phyloP scores from a whole-genome alignment of 2,888 invertebrate species.

The Proisotoma minuta region DNA sequence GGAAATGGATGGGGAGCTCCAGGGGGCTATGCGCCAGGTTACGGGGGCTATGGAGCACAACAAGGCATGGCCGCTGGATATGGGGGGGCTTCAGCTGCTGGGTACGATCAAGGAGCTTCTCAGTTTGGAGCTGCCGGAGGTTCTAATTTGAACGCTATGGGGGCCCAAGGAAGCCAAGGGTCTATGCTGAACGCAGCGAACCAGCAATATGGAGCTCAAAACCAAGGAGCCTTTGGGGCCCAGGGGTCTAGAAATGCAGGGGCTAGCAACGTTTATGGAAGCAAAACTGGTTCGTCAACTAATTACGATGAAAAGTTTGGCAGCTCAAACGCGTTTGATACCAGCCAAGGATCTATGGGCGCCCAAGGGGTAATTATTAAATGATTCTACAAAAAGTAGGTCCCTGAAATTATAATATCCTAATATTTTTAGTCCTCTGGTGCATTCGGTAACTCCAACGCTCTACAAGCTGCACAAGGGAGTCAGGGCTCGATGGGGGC shows the following conservation, averaged over 20 bases:
- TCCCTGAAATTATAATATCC: background rate
- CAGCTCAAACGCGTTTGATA: slow-evolving; percentile 25
- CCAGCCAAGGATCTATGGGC: slow-evolving; percentile 17
- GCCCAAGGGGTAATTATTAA: slow-evolving; percentile 13
- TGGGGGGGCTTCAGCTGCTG: background rate
- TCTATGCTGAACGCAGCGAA: background rate
- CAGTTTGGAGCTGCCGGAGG: slow-evolving; percentile 7
- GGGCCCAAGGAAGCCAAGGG: slow-evolving; percentile 25
- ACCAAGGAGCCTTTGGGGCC: slow-evolving; percentile 22
- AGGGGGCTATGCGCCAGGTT: background rate
- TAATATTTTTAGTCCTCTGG: slow-evolving; percentile 5
- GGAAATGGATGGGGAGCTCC: background rate
- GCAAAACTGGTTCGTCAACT: slow-evolving; percentile 16
- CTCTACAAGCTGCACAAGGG: slow-evolving; percentile 31
- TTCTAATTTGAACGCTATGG: slow-evolving; percentile 15
- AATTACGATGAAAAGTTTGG: slow-evolving; percentile 36
- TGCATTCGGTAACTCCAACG: slow-evolving; percentile 18
- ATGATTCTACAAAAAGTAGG: background rate
- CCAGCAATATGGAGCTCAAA: slow-evolving; percentile 8
- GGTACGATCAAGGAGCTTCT: background rate
- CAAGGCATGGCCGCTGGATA: no score
- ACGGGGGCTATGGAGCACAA: no score
- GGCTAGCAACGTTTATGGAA: slow-evolving; percentile 6
- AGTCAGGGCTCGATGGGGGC: slow-evolving; percentile 20
- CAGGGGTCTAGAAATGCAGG: slow-evolving; percentile 18